Evolutionary conservation across 2,888 invertebrate species (phyloP), one percentile per base, ranked within the genome.

Genomic region (Epirrhoe alternata): DNA sequence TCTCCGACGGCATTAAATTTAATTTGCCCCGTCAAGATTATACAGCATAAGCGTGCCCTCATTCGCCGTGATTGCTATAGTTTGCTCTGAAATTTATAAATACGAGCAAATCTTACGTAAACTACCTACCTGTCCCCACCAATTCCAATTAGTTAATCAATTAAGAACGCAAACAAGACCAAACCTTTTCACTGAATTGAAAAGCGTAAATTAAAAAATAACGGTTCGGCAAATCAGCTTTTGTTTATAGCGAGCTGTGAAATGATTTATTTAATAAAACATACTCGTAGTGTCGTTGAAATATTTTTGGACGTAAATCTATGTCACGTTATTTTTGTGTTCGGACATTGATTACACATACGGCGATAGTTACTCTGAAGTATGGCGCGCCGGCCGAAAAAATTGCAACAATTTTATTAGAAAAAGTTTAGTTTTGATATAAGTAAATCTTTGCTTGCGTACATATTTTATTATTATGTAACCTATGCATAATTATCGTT

Each of bases 11-110:
- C 77, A 81, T 83, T 81, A 77, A 85, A 86, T 86, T 86, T 83
- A 86, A 87, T 86, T 86, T 84, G 72, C 72, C 72, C 74, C 70
- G 72, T 76, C 73, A 75, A 80, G 81, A 81, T 82, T 78, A 81
- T 80, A 74, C 71, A 65, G 76, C 67, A 70, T 77, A 77, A 81
- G 79, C 78, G 71, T 71, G 72, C 68, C 74, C 74, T 73, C 73
- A 74, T 80, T 80, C 69, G 61, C 69, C 75, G 75, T 78, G 74
- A 74, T 74, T 72, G 70, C 69, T 61, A 51, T 51, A 50, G 52
- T 61, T 62, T 51, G 42, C 35, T 59, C 33, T 53, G 35, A 50
- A 17, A 57, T 68, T 42, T 49, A 56, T 17, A 49, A 33, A n/a
- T 0, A 42, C 2, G 12, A 12, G 12, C 38, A 42, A 42, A 42